phyloP scores from a whole-genome alignment of 2,797 vertebrate species.

The Lithobates sylvaticus region DNA sequence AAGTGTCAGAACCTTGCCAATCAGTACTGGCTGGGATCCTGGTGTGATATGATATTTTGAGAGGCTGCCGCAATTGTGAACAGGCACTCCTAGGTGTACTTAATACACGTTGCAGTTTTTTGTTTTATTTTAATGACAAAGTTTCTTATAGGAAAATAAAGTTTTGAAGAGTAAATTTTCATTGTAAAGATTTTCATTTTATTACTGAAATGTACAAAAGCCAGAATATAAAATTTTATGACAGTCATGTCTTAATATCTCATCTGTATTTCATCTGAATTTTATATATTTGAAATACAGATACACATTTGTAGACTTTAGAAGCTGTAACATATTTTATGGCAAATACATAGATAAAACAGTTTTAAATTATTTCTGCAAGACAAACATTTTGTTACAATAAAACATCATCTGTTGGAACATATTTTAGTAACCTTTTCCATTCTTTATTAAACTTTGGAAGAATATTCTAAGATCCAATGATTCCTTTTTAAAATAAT shows the following conservation, averaged over 20 bases:
- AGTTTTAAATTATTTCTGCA: conserved; percentile 4
- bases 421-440: background rate
- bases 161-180: conserved; percentile 28
- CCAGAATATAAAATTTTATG: conserved; percentile 32
- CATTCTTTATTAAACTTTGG: background rate
- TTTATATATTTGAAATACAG: conserved; percentile 34
- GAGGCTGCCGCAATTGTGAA: too few relatives aligned
- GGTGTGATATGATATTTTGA: background rate
- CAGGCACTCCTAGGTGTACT: background rate
- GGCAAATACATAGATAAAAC: conserved; percentile 23
- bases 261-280: conserved; percentile 22
- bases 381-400: background rate
- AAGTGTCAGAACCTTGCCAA: background rate
- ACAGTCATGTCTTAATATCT: background rate
- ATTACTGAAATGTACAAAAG: conserved; percentile 27
- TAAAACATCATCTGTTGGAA: background rate
- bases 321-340: conserved; percentile 19
- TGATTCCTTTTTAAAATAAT: background rate
- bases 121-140: background rate
- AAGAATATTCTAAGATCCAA: background rate
- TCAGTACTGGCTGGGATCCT: background rate
- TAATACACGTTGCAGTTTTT: background rate
- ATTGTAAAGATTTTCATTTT: conserved; percentile 32
- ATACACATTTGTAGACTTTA: background rate
- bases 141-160: conserved; percentile 3